Conservation (phyloP, 2,797 vertebrate genomes). For the Mionectes olivaceus region DNA sequence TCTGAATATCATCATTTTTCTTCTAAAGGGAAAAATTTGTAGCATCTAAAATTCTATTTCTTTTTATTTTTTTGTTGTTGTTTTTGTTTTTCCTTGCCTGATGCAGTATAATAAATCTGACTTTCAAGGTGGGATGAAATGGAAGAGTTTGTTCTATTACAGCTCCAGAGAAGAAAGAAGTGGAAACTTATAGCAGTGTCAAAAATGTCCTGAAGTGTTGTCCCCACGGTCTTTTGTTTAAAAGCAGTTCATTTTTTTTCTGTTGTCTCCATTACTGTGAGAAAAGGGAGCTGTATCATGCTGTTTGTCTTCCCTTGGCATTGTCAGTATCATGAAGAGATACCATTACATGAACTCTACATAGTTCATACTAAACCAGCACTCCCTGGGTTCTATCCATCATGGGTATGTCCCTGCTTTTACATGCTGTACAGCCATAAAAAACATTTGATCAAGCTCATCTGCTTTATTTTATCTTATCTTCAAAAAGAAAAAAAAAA, state of each 20-base stretch:
- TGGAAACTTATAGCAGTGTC: conserved; percentile 83
- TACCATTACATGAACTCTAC: conserved; percentile 60
- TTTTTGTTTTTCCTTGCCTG: conserved; percentile 30
- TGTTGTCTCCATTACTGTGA: conserved; percentile 85
- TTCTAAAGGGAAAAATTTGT: conserved; percentile 31
- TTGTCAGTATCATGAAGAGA: conserved; percentile 76
- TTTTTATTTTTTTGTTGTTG: background rate
- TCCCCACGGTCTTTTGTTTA: conserved; percentile 80
- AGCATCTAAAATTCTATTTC: conserved; percentile 56
- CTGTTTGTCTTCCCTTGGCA: conserved; percentile 83
- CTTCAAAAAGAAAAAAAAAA: background rate
- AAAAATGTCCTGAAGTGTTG: conserved; percentile 81
- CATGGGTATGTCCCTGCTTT: conserved; percentile 56
- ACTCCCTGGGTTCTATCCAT: conserved; percentile 46
- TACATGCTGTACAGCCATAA: conserved; percentile 46
- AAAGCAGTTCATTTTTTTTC: conserved; percentile 77
- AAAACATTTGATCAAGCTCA: background rate
- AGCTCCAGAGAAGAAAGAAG: conserved; percentile 83
- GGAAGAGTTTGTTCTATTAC: conserved; percentile 81
- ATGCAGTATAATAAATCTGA: conserved; percentile 64
- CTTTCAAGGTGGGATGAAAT: conserved; percentile 73
- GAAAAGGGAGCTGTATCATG: conserved; percentile 79
- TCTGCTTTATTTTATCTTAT: conserved; percentile 16
- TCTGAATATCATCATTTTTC: conserved; percentile 47
- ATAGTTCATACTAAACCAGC: conserved; percentile 43